These are phyloP conservation scores for Hemistola chrysoprasaria DNA, from an alignment of 2,888 invertebrate genomes.

Conservation along the genomic window DNA sequence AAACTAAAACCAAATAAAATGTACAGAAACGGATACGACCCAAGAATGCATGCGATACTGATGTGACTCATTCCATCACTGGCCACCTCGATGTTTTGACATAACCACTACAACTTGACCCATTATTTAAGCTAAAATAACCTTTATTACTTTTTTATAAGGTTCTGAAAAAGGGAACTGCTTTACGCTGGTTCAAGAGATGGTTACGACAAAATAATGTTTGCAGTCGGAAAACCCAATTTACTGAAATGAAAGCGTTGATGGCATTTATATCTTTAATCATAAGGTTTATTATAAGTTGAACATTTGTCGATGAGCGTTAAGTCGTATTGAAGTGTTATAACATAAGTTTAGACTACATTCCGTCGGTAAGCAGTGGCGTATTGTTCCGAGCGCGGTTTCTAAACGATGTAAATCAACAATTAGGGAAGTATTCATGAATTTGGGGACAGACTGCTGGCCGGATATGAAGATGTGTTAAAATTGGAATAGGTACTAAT, in stretches of 20 bases:
- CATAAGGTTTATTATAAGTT: constrained; percentile 18
- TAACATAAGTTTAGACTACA: constrained; percentile 68
- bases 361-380: constrained; percentile 57
- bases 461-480: not conserved
- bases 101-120: constrained; percentile 37
- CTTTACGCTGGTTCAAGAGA: constrained; percentile 36
- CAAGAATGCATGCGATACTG: constrained; percentile 69
- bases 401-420: constrained; percentile 50
- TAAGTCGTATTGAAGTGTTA: constrained; percentile 28
- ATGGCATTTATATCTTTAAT: constrained; percentile 26
- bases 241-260: constrained; percentile 25
- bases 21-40: constrained; percentile 65
- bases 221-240: constrained; percentile 42
- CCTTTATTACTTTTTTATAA: constrained; percentile 34
- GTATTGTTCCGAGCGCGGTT: constrained; percentile 53
- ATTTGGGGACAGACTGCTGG: constrained; percentile 2
- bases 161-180: too few relatives aligned
- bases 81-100: constrained; percentile 64
- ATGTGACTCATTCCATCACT: constrained; percentile 71
- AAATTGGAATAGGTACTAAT: not conserved
- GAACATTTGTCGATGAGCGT: constrained; percentile 18
- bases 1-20: constrained; percentile 51
- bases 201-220: constrained; percentile 44
- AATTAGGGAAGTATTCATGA: constrained; percentile 34
- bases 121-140: constrained; percentile 33